Percentiles rank a stretch among this genome's conserved stretches.
phyloP scores from a whole-genome alignment of 2,888 invertebrate species.

The Macrophya annulata region DNA sequence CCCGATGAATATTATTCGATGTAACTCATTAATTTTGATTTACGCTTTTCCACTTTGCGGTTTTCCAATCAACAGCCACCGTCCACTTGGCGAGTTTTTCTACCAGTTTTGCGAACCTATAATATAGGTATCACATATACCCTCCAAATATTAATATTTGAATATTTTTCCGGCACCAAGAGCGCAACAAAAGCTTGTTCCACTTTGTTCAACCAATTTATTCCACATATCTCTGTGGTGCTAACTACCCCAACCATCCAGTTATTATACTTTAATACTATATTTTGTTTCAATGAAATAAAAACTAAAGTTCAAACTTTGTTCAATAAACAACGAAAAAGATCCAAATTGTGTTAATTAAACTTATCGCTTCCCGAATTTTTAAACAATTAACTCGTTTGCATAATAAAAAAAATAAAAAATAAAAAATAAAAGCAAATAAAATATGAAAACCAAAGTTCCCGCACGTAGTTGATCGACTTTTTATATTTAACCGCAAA shows the following conservation, averaged over 20 bases:
- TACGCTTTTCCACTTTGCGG: background rate
- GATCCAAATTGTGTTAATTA: background rate
- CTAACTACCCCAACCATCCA: background rate
- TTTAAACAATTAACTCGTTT: background rate
- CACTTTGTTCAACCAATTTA: background rate
- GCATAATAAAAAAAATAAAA: background rate
- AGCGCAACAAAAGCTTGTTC: background rate
- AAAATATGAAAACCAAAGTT: background rate
- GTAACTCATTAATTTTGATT: background rate
- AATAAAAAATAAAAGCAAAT: no score
- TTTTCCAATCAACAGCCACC: constrained; percentile 16
- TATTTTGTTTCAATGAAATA: background rate
- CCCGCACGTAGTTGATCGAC: background rate
- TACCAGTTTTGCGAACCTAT: background rate
- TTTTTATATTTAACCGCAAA: background rate
- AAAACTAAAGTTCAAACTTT: background rate
- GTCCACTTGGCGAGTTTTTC: background rate
- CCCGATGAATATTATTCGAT: background rate
- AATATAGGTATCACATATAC: background rate
- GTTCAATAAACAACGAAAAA: background rate
- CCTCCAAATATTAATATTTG: constrained; percentile 6
- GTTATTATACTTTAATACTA: background rate
- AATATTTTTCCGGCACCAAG: background rate
- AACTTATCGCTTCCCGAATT: background rate
- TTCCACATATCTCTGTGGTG: background rate